phyloP scores from a whole-genome alignment of 2,113 vertebrate species.

The Brachypodius melanocephalos region DNA sequence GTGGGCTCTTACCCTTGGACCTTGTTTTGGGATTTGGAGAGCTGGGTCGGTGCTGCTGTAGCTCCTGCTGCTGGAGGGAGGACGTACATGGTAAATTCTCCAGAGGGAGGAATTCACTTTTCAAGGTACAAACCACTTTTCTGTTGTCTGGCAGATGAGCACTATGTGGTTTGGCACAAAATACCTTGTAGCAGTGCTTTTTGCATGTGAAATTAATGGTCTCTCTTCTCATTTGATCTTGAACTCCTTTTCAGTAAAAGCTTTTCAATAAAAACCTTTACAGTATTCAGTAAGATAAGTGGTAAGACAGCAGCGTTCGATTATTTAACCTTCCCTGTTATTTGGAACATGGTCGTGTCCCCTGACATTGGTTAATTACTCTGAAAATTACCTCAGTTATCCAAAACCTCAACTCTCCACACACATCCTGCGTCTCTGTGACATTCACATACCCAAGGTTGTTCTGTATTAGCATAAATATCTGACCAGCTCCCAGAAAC shows the following conservation, averaged over 20 bases:
- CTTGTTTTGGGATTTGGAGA: background rate
- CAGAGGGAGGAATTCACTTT: background rate
- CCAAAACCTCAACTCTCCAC: slow-evolving; percentile 46
- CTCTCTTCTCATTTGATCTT: slow-evolving; percentile 15
- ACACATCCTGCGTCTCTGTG: slow-evolving; percentile 40
- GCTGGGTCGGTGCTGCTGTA: background rate
- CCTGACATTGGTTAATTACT: slow-evolving; percentile 63
- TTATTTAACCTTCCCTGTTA: slow-evolving; percentile 57
- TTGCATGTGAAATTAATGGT: slow-evolving; percentile 17
- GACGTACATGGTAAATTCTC: background rate
- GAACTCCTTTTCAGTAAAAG: slow-evolving; percentile 55
- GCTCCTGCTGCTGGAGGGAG: background rate
- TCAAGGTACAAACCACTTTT: background rate
- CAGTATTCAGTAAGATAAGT: slow-evolving; percentile 51
- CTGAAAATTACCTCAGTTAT: slow-evolving; percentile 64
- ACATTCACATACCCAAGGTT: slow-evolving; percentile 60
- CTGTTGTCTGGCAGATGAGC: background rate
- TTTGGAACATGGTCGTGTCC: slow-evolving; percentile 50
- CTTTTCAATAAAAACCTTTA: slow-evolving; percentile 59
- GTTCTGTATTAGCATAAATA: slow-evolving; percentile 48
- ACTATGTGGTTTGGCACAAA: slow-evolving; percentile 18
- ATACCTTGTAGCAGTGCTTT: background rate
- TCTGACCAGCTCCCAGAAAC: slow-evolving; percentile 40
- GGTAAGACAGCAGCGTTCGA: slow-evolving; percentile 45
- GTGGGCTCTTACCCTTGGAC: background rate